Conservation (phyloP, 2,797 vertebrate genomes). For the Decapterus maruadsi region DNA sequence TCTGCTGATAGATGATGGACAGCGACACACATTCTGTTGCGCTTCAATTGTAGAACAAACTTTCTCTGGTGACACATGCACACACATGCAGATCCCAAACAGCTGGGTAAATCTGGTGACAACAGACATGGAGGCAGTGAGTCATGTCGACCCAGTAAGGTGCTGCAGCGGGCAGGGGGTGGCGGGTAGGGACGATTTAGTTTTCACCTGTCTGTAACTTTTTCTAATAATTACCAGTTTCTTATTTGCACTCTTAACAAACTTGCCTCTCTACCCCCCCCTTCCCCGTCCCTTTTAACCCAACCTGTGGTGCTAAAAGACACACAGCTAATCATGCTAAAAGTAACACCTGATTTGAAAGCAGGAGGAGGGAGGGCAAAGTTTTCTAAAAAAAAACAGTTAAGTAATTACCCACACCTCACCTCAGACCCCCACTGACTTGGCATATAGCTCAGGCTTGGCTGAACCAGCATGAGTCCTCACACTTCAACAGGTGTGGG, state of each 20-base stretch:
- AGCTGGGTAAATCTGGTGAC: constrained; percentile 76
- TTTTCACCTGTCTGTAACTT: constrained; percentile 2
- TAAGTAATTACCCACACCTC: constrained; percentile 68
- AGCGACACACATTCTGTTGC: background rate
- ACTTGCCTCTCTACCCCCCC: background rate
- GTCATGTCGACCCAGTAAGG: constrained; percentile 52
- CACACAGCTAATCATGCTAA: constrained; percentile 61
- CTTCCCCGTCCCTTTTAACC: constrained; percentile 1
- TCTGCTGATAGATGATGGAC: background rate
- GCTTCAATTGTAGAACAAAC: background rate
- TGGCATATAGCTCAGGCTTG: constrained; percentile 35
- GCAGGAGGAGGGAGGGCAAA: constrained; percentile 9
- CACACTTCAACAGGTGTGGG: constrained; percentile 79
- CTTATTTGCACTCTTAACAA: constrained; percentile 3
- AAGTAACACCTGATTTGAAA: constrained; percentile 71
- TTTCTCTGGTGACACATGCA: constrained; percentile 11
- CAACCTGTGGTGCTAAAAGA: constrained; percentile 51
- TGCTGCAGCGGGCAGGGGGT: constrained; percentile 57
- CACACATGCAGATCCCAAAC: constrained; percentile 60
- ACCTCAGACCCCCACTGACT: constrained; percentile 37
- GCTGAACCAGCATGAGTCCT: constrained; percentile 66
- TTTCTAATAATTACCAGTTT: constrained; percentile 24
- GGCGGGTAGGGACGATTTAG: constrained; percentile 32
- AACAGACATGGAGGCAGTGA: constrained; percentile 38
- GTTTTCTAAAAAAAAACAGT: constrained; percentile 56